A percentile compares a stretch with the other conserved stretches of the same genome.
phyloP scores from a whole-genome alignment of 2,113 vertebrate species.

The Girardinichthys multiradiatus region DNA sequence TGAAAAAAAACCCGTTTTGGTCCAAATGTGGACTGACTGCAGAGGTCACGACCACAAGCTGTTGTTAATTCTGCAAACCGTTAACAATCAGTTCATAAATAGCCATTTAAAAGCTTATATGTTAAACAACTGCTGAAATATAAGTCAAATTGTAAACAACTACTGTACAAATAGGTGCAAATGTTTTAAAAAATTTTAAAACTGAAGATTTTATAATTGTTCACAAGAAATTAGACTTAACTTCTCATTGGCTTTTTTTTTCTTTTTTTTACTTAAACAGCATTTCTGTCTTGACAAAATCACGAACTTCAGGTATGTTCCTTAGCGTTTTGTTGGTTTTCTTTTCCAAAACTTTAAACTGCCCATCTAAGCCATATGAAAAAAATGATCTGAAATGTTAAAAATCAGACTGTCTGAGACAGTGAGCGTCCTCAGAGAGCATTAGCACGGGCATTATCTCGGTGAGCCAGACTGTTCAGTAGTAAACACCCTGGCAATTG shows the following conservation, averaged over 20 bases:
- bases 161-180: no score
- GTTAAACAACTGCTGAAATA: not conserved
- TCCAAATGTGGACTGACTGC: not conserved
- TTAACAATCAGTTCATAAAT: no score
- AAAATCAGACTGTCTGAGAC: constrained; percentile 38
- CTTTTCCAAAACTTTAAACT: not conserved
- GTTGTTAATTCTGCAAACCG: not conserved
- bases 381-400: constrained; percentile 18
- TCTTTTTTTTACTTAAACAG: not conserved
- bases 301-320: not conserved
- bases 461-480: constrained; percentile 72
- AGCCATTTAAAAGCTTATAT: not conserved
- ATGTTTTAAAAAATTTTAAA: no score
- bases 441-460: constrained; percentile 65
- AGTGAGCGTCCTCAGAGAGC: constrained; percentile 60
- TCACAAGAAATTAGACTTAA: not conserved
- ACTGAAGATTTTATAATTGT: not conserved
- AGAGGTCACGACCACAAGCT: not conserved
- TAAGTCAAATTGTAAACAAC: no score
- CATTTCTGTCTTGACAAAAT: not conserved
- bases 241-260: not conserved
- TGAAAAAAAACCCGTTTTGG: not conserved
- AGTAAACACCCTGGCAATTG: constrained; percentile 69
- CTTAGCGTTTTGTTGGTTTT: not conserved
- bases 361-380: not conserved